Evolutionary conservation across 1,140 invertebrate species (phyloP).

Genomic region (Leptopilina boulardi): DNA sequence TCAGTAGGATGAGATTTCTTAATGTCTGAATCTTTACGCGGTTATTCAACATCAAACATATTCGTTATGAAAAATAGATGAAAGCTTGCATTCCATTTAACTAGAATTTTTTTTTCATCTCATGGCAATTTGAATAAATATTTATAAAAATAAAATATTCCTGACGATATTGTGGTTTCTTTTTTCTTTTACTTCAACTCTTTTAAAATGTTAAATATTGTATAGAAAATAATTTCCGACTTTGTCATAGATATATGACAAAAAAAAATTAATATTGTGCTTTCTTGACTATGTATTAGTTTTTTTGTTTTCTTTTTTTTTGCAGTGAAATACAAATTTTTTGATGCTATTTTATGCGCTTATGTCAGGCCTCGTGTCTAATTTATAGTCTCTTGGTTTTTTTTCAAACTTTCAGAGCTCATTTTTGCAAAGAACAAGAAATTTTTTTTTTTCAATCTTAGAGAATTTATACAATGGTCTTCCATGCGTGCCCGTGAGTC

Average conservation of each 20-base stretch:
- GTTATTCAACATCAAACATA: not conserved
- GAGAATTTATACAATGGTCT: conserved; percentile 8
- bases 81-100: not conserved
- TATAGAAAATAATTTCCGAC: no score
- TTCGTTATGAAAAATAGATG: not conserved
- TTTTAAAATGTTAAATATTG: no score
- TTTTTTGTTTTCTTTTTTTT: no score
- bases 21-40: not conserved
- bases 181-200: no score
- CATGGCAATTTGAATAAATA: not conserved
- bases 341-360: not conserved
- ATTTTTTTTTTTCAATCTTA: not conserved
- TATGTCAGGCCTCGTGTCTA: not conserved
- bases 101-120: not conserved
- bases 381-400: not conserved
- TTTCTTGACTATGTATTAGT: no score
- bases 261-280: no score
- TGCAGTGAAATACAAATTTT: no score
- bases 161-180: no score
- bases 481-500: conserved; percentile 12
- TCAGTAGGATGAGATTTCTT: not conserved
- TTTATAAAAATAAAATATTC: not conserved
- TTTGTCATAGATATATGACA: no score
- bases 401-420: not conserved
- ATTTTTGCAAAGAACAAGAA: not conserved